phyloP scores from a whole-genome alignment of 2,888 invertebrate genomes.

The Drosophila lutescens region DNA sequence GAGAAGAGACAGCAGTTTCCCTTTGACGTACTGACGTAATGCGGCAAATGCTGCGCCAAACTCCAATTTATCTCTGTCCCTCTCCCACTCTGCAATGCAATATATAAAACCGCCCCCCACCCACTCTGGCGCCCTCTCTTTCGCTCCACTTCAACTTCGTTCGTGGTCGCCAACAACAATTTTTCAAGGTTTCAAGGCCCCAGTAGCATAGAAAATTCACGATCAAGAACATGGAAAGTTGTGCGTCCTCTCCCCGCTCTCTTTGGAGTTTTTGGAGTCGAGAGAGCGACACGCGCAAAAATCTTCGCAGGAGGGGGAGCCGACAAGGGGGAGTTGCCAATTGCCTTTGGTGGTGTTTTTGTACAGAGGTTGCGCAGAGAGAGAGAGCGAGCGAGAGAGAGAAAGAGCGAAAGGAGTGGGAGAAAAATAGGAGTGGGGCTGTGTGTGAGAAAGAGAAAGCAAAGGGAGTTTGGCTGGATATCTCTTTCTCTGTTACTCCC shows the following conservation, averaged over 20 bases:
- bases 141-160: conserved; percentile 7
- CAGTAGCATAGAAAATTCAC: conserved; percentile 84
- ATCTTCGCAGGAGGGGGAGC: conserved; percentile 22
- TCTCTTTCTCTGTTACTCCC: conserved; percentile 11
- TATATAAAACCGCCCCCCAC: conserved; percentile 3
- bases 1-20: conserved; percentile 61
- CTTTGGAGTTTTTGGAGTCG: conserved; percentile 33
- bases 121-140: conserved; percentile 14
- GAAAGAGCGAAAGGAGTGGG: conserved; percentile 25
- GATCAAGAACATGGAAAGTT: conserved; percentile 84
- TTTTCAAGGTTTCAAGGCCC: conserved; percentile 81
- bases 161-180: conserved; percentile 50
- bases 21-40: conserved; percentile 77
- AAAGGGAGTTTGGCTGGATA: conserved; percentile 18
- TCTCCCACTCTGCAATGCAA: neutral
- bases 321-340: conserved; percentile 63
- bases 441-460: conserved; percentile 13
- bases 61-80: conserved; percentile 25
- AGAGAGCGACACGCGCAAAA: conserved; percentile 76
- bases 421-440: neutral
- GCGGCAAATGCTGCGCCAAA: conserved; percentile 72
- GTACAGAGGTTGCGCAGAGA: conserved; percentile 71
- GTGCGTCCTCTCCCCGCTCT: conserved; percentile 19
- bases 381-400: conserved; percentile 30
- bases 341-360: conserved; percentile 58